Base-by-base conservation (phyloP, 2,888 invertebrate species). In the Drosophila merina region DNA sequence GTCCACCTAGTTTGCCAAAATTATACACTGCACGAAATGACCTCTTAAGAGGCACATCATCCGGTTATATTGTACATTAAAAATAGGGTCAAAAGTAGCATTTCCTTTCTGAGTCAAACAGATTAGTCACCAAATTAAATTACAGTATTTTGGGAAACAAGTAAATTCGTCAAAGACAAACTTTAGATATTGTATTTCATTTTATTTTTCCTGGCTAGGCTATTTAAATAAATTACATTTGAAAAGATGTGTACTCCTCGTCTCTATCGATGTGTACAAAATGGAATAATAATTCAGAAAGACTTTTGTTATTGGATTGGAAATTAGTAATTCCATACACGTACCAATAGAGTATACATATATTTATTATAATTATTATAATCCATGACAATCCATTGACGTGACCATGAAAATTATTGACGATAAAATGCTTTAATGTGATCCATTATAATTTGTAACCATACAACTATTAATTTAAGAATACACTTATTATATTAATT, bases 191-290 rank as follows among this genome's bases (percentile, higher is more conserved):
- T 40, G 7, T 40, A 12, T 40, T 64, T 45, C 25, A 9, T 20
- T 31, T 51, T 64, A 64, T 63, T 63, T 44, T 36, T 31, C 42
- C 28, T 63, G 62, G 62, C 64, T 49, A 49, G 49, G 33, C 40
- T 63, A 63, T 44, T 63, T 28, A 63, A 63, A 31, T 14, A 49
- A 63, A 63, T 63, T 60, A 60, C 60, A 60, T 60, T 60, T 5
- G 58, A 58, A 38, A 60, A 58, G 30, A 47, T 28, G 38, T 28
- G 36, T 60, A 36, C 38, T 47, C 9, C 12, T 60, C 20, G 28
- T 33, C 25, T 38, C 44, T 58, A 28, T 60, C 12, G 30, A 57
- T 59, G 36, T 47, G 28, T 58, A 57, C 10, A 47, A 60, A 47
- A 58, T 20, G 38, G 58, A 60, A 47, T 57, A 47, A 14, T 57